Percentiles rank a stretch among this genome's conserved stretches.
phyloP scores from a whole-genome alignment of 2,797 vertebrate species.

The Spinus pinus region DNA sequence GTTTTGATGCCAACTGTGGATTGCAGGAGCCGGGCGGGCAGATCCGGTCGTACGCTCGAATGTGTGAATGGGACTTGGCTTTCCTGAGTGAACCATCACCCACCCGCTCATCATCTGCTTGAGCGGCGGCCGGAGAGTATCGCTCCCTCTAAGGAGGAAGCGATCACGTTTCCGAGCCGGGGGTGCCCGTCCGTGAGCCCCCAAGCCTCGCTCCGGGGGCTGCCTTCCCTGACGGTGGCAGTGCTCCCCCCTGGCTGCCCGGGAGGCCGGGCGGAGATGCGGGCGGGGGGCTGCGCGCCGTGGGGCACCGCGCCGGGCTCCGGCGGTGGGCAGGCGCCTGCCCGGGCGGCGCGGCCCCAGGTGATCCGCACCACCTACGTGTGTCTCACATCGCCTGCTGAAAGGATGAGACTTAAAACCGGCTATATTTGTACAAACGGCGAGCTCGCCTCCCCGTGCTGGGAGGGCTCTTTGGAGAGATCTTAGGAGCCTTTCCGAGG shows the following conservation, averaged over 20 bases:
- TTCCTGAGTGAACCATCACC: not conserved
- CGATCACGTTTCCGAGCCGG: not conserved
- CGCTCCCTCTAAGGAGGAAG: not conserved
- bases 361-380: conserved; percentile 21
- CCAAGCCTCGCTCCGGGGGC: not conserved
- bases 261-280: not conserved
- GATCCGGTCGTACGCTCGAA: not conserved
- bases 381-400: not conserved
- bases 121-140: not conserved
- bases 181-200: not conserved
- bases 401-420: not conserved
- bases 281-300: not conserved
- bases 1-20: conserved; percentile 23
- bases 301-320: not conserved
- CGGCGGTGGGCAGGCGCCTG: conserved; percentile 10
- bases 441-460: conserved; percentile 3
- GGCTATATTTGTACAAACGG: not conserved
- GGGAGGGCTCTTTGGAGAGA: conserved; percentile 65
- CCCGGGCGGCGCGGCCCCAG: conserved; percentile 23
- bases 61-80: not conserved
- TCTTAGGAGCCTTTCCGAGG: conserved; percentile 82
- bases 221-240: not conserved
- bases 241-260: not conserved
- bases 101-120: not conserved
- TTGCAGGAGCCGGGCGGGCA: not conserved